Evolutionary conservation across 37 sponge, comb jelly and placozoan genomes (phyloP).

Genomic region (Eunapius fragilis): DNA sequence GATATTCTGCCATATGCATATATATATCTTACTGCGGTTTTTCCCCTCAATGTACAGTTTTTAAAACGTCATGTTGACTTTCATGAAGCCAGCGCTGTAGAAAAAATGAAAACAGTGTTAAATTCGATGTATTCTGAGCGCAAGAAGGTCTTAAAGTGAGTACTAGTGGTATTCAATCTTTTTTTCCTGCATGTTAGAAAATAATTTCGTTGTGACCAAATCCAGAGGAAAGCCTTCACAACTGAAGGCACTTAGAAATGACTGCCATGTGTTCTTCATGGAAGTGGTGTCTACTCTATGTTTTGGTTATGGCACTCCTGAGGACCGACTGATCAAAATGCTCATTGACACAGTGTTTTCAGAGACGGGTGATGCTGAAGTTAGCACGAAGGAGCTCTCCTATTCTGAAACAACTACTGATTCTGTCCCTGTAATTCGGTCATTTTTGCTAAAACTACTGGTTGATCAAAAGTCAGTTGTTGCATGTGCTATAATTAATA

Average conservation of each 20-base stretch:
- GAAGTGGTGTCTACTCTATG: slow-evolving; percentile 79
- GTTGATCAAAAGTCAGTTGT: slow-evolving; percentile 53
- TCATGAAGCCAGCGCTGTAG: slow-evolving; percentile 6
- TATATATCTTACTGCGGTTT: neutral
- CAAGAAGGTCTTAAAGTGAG: slow-evolving; percentile 1
- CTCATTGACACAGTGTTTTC: slow-evolving; percentile 62
- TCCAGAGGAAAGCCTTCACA: neutral
- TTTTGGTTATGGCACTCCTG: slow-evolving; percentile 70
- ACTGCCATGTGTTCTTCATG: slow-evolving; percentile 61
- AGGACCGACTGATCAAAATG: slow-evolving; percentile 51
- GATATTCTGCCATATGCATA: too few species aligned
- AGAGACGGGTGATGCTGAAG: slow-evolving; percentile 7
- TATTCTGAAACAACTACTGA: slow-evolving; percentile 40
- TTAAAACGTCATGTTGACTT: slow-evolving; percentile 30
- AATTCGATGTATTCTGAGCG: slow-evolving; percentile 2
- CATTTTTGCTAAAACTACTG: slow-evolving; percentile 72
- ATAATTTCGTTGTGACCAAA: neutral
- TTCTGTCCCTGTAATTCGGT: slow-evolving; percentile 59
- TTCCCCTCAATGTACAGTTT: neutral
- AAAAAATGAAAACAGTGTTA: slow-evolving; percentile 30
- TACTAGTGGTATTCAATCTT: neutral
- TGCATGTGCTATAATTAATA: too few species aligned
- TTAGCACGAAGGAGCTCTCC: slow-evolving; percentile 54
- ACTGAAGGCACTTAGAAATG: neutral
- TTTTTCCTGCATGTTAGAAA: neutral